A percentile compares a stretch with the other conserved stretches of the same genome.
These are phyloP conservation scores for Ornithorhynchus anatinus DNA, from an alignment of 2,113 vertebrate genomes.

Conservation along the genomic window DNA sequence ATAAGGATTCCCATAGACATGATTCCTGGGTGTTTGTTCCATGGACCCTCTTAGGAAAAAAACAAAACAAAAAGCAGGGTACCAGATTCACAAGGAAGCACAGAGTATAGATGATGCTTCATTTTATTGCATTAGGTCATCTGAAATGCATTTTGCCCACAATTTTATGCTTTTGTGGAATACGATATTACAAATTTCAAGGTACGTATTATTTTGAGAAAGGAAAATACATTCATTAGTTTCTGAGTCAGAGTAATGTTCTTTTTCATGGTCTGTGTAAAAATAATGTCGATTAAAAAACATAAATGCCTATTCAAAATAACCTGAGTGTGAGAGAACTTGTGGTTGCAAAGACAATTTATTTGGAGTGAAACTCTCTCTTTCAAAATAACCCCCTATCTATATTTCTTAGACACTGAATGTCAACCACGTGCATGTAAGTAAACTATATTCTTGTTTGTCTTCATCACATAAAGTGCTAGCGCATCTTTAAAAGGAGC, in stretches of 20 bases:
- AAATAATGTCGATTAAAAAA: too few relatives aligned
- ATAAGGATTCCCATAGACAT: slow-evolving; percentile 21
- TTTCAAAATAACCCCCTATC: too few relatives aligned
- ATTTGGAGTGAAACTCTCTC: too few relatives aligned
- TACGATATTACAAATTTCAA: slow-evolving; percentile 27
- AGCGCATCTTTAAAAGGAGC: slow-evolving; percentile 1
- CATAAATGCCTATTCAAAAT: too few relatives aligned
- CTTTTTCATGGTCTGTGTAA: too few relatives aligned
- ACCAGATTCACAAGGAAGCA: slow-evolving; percentile 1
- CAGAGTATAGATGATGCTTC: background rate
- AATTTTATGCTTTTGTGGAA: slow-evolving; percentile 8
- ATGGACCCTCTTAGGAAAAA: slow-evolving; percentile 34
- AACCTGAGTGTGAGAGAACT: too few relatives aligned
- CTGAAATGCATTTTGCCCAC: slow-evolving; percentile 35
- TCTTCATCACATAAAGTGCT: slow-evolving; percentile 2
- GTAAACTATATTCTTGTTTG: background rate
- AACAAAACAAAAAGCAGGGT: slow-evolving; percentile 43
- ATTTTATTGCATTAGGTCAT: slow-evolving; percentile 29
- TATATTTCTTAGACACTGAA: background rate
- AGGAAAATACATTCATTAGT: background rate
- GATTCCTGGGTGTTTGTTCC: slow-evolving; percentile 24
- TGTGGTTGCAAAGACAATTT: too few relatives aligned
- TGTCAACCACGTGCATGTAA: slow-evolving; percentile 5
- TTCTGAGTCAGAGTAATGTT: too few relatives aligned
- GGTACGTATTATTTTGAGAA: slow-evolving; percentile 29